Base-by-base conservation (phyloP, 2,113 vertebrate species). In the Cyprinus carpio region DNA sequence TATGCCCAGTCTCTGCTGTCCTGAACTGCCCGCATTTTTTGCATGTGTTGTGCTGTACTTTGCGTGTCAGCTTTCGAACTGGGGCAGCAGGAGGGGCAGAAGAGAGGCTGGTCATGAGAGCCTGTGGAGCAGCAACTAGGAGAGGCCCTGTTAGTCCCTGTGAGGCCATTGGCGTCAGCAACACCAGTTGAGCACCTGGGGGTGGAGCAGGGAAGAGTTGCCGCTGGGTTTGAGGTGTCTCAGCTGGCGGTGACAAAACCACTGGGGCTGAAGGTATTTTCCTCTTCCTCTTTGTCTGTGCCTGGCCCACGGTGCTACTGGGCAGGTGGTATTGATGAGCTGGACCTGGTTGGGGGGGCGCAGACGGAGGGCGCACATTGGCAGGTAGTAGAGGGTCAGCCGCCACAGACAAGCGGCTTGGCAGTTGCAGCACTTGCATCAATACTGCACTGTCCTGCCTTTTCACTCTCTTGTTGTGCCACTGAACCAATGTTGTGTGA, bases 21-120 rank as follows among this genome's bases (percentile, higher is more conserved):
- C 85, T 58, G 31, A 82, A 72, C 54, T 83, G 64, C 54, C 86
- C 76, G 16, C 76, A 87, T 20, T n/a, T n/a, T n/a, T n/a, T n/a
- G n/a, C n/a, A n/a, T n/a, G n/a, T n/a, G n/a, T n/a, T n/a, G n/a
- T n/a, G 37, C 20, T 15, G 69, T 27, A 81, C 58, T 34, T 29
- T 60, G 11, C 69, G 69, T 12, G 29, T 58, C 10, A 43, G 10
- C 43, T 40, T 62, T 40, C 13, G 31, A 18, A 58, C 67, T 3
- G 27, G 18, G 23, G n/a, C 20, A 75, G 82, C 49, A 72, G 34
- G 1, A 15, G 2, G 51, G 0, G 29, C 8, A 74, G 46, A 58
- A 12, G 56, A 76, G 12, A 76, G 37, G 37, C 37, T 74, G 71
- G 43, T 13, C 25, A 46, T 20, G 15, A 75, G 15, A 75, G 74